Base-by-base conservation (phyloP, 2,888 invertebrate genomes). In the Cybosia mesomella region DNA sequence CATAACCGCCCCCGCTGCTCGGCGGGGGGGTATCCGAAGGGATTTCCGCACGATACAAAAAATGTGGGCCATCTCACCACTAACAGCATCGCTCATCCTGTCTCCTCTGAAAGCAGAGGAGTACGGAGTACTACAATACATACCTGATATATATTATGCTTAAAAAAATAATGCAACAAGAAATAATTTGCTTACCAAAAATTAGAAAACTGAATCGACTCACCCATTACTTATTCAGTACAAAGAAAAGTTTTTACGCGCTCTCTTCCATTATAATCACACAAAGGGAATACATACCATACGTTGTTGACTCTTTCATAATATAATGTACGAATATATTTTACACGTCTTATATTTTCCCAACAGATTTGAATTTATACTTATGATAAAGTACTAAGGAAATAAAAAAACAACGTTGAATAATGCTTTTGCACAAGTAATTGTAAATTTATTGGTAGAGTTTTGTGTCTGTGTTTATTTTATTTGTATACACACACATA, bases 211-310 rank as follows among this genome's bases (percentile, higher is more conserved):
- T 22, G 28, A 61, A 28, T 21, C 39, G 28, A 8, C 24, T 60
- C 11, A 2, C 21, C 22, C 49, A 49, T 61, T 61, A 54, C 34
- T 63, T 54, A 54, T 63, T 63, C 54, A 34, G 32, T 21, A 53
- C 15, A 53, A 59, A 18, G 22, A 15, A 63, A 54, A 22, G 28
- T 63, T 54, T 36, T 53, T 5, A 63, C 54, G 21, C 54, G 22
- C 54, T 54, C 21, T 10, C 32, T 62, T 22, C 54, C 34, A 21
- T 63, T 63, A 22, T 22, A 11, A 54, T 63, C 32, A 34, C 22
- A 43, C 57, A 57, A 64, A 64, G 39, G 15, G 64, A 43, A 64
- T 43, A 24, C 36, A 64, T 43, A 24, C 36, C 28, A 36, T 59
- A 59, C 22, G 39, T 18, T 59, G 34, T 54, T 34, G 62, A 63